Base-by-base conservation (phyloP, 2,797 vertebrate genomes). In the Rhinogobio ventralis region DNA sequence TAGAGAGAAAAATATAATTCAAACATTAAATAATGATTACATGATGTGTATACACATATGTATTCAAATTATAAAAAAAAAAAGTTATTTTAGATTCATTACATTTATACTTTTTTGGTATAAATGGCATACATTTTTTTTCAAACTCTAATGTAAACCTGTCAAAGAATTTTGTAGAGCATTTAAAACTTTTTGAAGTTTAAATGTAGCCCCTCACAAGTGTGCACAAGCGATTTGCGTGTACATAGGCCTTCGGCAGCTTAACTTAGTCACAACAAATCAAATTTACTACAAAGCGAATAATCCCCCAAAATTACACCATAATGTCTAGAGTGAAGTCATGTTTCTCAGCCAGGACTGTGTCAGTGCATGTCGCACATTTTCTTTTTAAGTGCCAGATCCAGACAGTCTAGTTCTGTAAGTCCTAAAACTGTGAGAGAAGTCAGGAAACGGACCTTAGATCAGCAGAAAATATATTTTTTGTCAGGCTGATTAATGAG, bases 401-500 rank as follows among this genome's bases (percentile, higher is more conserved):
- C 79, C 36, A 81, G 53, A 60, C 53, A 62, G 68, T 25, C 64
- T n/a, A 53, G 53, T 42, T 36, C 42, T 36, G 11, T 45, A 64
- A 15, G 49, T 28, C 23, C 4, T 15, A 60, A 45, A 25, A 60
- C 33, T 19, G 25, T 10, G 39, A 78, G 55, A 17, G 9, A 77
- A 66, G 23, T 66, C 57, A 39, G 1, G 23, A 20, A 36, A 39
- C 81, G 42, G 23, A 39, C 45, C 20, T 53, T 55, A 69, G 9
- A 69, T 68, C 46, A 71, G 49, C 79, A 57, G 67, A 71, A 81
- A 36, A 64, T 20, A 9, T 51, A 28, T 80, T 51, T 30, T 51
- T 30, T 69, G 72, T 30, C 62, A 30, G 46, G 33, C 17, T 76
- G 73, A 77, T 77, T 76, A 68, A 83, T 83, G 73, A 83, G 62